Evolutionary conservation across 2,888 invertebrate species (phyloP), one percentile per base, ranked within the genome.

Genomic region (Meteorus cinctellus): DNA sequence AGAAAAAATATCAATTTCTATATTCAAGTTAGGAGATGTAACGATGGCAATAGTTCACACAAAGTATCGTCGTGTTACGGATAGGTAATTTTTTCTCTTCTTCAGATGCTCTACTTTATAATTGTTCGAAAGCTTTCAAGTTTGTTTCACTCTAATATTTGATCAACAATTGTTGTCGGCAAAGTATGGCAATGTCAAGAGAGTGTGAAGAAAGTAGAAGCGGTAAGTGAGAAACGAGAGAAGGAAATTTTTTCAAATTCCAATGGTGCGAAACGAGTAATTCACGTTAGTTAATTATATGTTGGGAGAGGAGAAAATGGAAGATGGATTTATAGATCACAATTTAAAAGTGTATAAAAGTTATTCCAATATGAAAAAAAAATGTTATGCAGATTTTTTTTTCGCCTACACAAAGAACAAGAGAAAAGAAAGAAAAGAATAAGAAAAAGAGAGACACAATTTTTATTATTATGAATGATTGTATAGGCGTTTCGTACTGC

Each of bases 251-350:
- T 74, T 72, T 75, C 81, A 77, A 80, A 84, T 84, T 83, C 81
- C 82, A 83, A 85, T 85, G 86, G 86, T 85, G 86, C 86, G 83
- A 83, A 80, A 76, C 78, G 78, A 79, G 78, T 77, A 65, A 77
- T 77, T 70, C 72, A 77, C 67, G 77, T 80, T 72, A 74, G 78
- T 69, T 70, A 65, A 63, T 78, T 72, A 55, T 68, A 51, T 55
- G 59, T 8, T 41, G 59, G 68, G 1, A 67, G 41, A 16, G 59
- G 29, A 67, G 59, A 69, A 29, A 31, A 55, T 27, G n/a, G 55
- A 31, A 48, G 10, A 67, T 41, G 41, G 70, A 71, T 74, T 76
- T 55, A 74, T 76, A 71, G 76, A 79, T 66, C 77, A 73, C 77
- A 74, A 68, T 75, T 41, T 80, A 78, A 75, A 68, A 78, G 55